These are phyloP conservation scores for Lordiphosa stackelbergi DNA, from an alignment of 1,140 invertebrate species.

Conservation along the genomic window DNA sequence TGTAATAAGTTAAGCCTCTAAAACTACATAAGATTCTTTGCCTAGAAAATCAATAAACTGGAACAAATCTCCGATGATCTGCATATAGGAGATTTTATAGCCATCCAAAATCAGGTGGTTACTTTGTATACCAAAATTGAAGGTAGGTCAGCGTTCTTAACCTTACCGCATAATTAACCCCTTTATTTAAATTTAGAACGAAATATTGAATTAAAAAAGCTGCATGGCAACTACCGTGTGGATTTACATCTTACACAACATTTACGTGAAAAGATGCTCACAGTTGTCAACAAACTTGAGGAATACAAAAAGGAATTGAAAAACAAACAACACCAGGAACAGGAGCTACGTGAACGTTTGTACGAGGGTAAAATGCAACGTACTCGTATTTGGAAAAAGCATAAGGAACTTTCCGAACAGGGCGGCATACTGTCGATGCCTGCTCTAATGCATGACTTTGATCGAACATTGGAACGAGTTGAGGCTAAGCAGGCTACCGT, in stretches of 20 bases:
- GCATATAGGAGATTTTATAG: conserved; percentile 41
- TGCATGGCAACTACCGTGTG: conserved; percentile 24
- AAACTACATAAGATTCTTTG: too few relatives aligned
- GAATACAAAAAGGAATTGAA: rapidly evolving
- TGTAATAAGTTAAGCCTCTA: too few relatives aligned
- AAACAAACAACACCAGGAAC: not conserved
- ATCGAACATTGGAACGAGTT: conserved; percentile 34
- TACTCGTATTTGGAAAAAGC: conserved; percentile 15
- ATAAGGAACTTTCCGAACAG: conserved; percentile 28
- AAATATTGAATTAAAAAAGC: conserved; percentile 38
- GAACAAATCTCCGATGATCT: conserved; percentile 46
- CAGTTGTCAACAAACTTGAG: conserved; percentile 14
- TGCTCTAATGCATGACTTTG: conserved; percentile 57
- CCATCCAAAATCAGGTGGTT: conserved; percentile 45
- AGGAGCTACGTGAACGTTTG: conserved; percentile 2
- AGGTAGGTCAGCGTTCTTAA: too few relatives aligned
- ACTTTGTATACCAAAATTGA: conserved; percentile 60
- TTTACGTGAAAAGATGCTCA: conserved; percentile 42
- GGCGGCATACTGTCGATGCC: conserved; percentile 64
- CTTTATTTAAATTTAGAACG: conserved; percentile 35
- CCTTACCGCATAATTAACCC: too few relatives aligned
- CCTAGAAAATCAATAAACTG: conserved; percentile 38
- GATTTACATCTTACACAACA: conserved; percentile 51
- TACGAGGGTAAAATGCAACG: conserved; percentile 28
- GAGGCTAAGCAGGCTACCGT: too few relatives aligned